Conservation (phyloP, 1,140 invertebrate species). For the Drosophila simulans region DNA sequence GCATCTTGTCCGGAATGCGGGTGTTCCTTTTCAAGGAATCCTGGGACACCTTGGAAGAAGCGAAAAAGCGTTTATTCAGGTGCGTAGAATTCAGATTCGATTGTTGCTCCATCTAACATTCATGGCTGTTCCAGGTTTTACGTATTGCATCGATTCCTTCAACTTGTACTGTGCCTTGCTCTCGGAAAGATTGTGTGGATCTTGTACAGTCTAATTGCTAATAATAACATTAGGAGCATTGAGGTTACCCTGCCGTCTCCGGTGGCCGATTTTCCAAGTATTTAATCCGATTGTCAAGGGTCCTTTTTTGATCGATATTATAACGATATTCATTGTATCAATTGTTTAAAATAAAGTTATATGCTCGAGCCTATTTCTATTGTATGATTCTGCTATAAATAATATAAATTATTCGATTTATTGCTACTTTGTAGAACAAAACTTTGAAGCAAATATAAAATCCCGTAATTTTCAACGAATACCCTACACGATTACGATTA, state of each 20-base stretch:
- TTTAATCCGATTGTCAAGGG: too few species aligned
- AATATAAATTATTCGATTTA: too few species aligned
- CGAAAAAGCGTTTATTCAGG: not conserved
- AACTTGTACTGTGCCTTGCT: not conserved
- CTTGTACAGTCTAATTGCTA: not conserved
- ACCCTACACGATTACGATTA: not conserved
- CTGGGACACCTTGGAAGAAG: constrained; percentile 1
- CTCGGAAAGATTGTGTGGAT: not conserved
- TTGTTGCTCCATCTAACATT: not conserved
- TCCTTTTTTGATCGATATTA: too few species aligned
- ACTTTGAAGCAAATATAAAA: too few species aligned
- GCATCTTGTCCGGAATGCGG: not conserved
- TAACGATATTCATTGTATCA: too few species aligned
- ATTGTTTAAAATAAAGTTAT: too few species aligned
- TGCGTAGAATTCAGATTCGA: not conserved
- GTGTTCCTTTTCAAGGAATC: not conserved
- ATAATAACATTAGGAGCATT: not conserved
- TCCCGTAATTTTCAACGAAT: not conserved
- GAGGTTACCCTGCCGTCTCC: not conserved
- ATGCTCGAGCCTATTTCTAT: too few species aligned
- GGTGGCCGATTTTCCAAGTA: too few species aligned
- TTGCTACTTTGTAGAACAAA: too few species aligned
- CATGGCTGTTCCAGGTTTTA: not conserved
- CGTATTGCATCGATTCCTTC: not conserved
- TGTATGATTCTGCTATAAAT: too few species aligned